These are phyloP conservation scores for Sebastes reedi DNA, from an alignment of 2,797 vertebrate genomes.

Conservation along the genomic window DNA sequence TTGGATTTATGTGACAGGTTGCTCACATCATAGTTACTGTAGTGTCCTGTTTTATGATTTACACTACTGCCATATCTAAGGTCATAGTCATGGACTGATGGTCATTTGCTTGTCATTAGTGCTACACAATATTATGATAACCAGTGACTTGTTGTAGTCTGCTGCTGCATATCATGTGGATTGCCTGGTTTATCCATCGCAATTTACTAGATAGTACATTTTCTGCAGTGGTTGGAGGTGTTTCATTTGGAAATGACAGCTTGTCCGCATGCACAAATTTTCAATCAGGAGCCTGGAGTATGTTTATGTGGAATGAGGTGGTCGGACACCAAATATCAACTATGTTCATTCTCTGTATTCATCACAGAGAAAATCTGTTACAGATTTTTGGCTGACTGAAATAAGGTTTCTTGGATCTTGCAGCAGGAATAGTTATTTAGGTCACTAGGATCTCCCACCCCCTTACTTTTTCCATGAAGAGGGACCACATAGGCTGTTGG, in stretches of 20 bases:
- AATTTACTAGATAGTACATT: neutral
- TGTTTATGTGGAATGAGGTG: neutral
- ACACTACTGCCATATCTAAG: neutral
- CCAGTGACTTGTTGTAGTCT: neutral
- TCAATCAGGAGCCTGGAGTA: neutral
- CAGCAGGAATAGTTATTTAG: slow-evolving; percentile 25
- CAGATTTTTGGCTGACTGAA: slow-evolving; percentile 32
- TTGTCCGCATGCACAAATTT: neutral
- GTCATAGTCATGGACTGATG: neutral
- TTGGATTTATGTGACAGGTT: neutral
- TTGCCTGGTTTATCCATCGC: neutral
- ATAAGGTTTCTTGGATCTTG: slow-evolving; percentile 10
- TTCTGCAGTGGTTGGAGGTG: neutral
- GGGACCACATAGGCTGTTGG: neutral
- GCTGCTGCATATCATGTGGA: neutral
- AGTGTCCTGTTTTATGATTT: neutral
- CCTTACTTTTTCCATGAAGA: neutral
- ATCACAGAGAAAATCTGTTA: slow-evolving; percentile 7
- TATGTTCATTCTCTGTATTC: neutral
- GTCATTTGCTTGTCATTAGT: neutral
- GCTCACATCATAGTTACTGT: neutral
- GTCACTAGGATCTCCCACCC: slow-evolving; percentile 7
- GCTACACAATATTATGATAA: neutral
- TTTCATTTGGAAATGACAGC: neutral
- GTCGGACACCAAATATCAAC: neutral